Percentiles rank a stretch among this genome's conserved stretches.
These are phyloP conservation scores for Drosophila melanogaster DNA, from an alignment of 1,140 invertebrate species.

Conservation along the genomic window Release_6_plus_ISO1_MT NC_004354.4:20999001-20999500, in stretches of 20 bases:
- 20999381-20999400: constrained; percentile 41
- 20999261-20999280: not conserved
- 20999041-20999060: not conserved
- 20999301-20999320: constrained; percentile 43
- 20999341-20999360: constrained; percentile 21
- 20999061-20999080: not conserved
- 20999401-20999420: constrained; percentile 40
- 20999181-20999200: constrained; percentile 83
- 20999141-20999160: constrained; percentile 82
- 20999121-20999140: constrained; percentile 80
- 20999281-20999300: constrained; percentile 23
- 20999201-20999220: constrained; percentile 82
- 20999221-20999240: constrained; percentile 55
- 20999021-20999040: not conserved
- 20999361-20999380: constrained; percentile 42
- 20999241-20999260: not conserved
- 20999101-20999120: constrained; percentile 78
- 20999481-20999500: not conserved
- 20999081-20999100: constrained; percentile 44
- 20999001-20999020: constrained; percentile 51
- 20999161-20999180: constrained; percentile 82
- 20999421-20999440: constrained; percentile 20
- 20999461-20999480: constrained; percentile 9
- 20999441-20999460: constrained; percentile 38
- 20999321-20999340: constrained; percentile 42